Conservation (phyloP, 2,888 invertebrate genomes). For the Acrobasis consociella region DNA sequence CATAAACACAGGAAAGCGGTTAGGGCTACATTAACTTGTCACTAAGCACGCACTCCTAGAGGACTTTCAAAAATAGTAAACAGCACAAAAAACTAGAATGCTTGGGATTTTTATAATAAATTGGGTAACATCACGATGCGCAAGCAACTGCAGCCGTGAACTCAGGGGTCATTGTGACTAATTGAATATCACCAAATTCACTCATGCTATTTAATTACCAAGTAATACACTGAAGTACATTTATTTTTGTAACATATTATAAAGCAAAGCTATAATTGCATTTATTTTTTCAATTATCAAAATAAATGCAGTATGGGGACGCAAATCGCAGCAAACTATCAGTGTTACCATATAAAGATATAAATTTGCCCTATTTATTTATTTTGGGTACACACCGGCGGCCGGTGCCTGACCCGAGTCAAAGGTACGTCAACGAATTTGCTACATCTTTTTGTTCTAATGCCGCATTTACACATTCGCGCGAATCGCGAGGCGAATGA, state of each 20-base stretch:
- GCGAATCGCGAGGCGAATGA: too few relatives aligned
- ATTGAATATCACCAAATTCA: constrained; percentile 43
- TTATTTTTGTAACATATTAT: constrained; percentile 29
- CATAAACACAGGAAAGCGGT: constrained; percentile 48
- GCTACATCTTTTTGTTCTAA: too few relatives aligned
- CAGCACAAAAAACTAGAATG: constrained; percentile 46
- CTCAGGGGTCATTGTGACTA: constrained; percentile 63
- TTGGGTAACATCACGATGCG: constrained; percentile 69
- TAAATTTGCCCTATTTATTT: background rate
- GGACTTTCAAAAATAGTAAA: constrained; percentile 37
- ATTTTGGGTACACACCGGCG: too few relatives aligned
- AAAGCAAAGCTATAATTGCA: constrained; percentile 33
- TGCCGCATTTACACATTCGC: too few relatives aligned
- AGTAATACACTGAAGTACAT: constrained; percentile 37
- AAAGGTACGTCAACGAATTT: too few relatives aligned
- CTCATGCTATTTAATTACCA: constrained; percentile 31
- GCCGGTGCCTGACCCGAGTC: too few relatives aligned
- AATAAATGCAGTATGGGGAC: constrained; percentile 60
- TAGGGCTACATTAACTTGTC: constrained; percentile 31
- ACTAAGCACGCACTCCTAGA: constrained; percentile 33
- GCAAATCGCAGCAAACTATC: constrained; percentile 71
- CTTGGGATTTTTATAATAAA: constrained; percentile 63
- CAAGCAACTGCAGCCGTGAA: constrained; percentile 69
- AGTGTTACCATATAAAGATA: constrained; percentile 40
- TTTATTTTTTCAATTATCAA: constrained; percentile 45